These are phyloP conservation scores for Hypena proboscidalis DNA, from an alignment of 2,888 invertebrate species.

Conservation along the genomic window DNA sequence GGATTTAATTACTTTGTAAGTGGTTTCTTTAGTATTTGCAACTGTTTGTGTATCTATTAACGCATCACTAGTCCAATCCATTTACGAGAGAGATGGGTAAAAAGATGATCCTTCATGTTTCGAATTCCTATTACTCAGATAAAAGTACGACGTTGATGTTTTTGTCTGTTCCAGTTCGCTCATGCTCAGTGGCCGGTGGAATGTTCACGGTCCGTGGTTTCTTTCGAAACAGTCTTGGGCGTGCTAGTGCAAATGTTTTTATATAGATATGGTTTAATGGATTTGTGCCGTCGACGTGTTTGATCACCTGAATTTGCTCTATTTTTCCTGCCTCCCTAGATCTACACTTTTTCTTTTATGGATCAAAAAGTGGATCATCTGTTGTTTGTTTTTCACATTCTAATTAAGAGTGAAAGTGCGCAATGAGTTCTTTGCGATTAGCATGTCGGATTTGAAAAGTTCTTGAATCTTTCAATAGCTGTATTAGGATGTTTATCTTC, in stretches of 20 bases:
- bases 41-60: neutral
- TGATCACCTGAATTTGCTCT: constrained; percentile 47
- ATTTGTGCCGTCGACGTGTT: constrained; percentile 59
- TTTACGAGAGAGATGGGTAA: too few species aligned
- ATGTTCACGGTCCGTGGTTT: constrained; percentile 80
- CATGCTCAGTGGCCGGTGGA: constrained; percentile 74
- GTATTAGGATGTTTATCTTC: constrained; percentile 15
- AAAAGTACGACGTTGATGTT: constrained; percentile 66
- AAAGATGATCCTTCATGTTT: constrained; percentile 38
- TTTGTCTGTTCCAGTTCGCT: constrained; percentile 71
- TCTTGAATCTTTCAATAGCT: constrained; percentile 10
- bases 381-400: constrained; percentile 23
- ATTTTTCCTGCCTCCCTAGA: constrained; percentile 37
- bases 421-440: constrained; percentile 21
- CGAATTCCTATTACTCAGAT: constrained; percentile 59
- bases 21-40: neutral
- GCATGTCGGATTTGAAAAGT: constrained; percentile 4
- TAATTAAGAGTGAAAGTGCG: constrained; percentile 26
- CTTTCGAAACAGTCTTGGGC: constrained; percentile 81
- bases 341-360: constrained; percentile 12
- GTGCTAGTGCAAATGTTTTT: constrained; percentile 83
- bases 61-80: too few species aligned
- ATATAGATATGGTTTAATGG: constrained; percentile 68
- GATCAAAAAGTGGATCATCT: constrained; percentile 23
- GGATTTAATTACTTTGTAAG: too few species aligned